These are phyloP conservation scores for Brenthis ino DNA, from an alignment of 2,888 invertebrate genomes.

Conservation along the genomic window DNA sequence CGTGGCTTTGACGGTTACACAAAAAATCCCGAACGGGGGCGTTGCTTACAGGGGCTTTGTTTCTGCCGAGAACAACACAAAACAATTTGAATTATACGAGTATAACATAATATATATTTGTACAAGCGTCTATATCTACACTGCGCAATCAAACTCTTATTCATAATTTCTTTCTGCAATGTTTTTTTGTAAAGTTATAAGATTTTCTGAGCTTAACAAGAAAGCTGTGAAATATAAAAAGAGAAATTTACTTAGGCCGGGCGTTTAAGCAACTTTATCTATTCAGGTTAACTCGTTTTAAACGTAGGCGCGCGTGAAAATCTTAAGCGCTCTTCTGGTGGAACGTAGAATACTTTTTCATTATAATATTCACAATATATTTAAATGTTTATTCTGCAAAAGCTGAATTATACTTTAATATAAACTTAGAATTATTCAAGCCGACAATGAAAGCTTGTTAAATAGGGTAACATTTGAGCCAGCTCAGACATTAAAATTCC, in stretches of 20 bases:
- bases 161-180: neutral
- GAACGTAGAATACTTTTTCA: conserved; percentile 19
- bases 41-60: conserved; percentile 12
- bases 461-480: too few species aligned
- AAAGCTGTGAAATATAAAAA: conserved; percentile 29
- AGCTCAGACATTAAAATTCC: conserved; percentile 59
- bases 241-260: conserved; percentile 24
- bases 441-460: too few species aligned
- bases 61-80: conserved; percentile 19
- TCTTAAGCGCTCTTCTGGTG: conserved; percentile 19
- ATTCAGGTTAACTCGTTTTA: conserved; percentile 34
- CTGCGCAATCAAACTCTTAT: conserved; percentile 1
- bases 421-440: neutral
- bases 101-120: neutral
- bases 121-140: neutral
- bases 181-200: conserved; percentile 19
- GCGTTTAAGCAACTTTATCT: conserved; percentile 30
- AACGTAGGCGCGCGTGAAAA: conserved; percentile 28
- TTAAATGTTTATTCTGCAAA: conserved; percentile 16
- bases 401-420: neutral
- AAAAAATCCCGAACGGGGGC: conserved; percentile 23
- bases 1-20: conserved; percentile 26
- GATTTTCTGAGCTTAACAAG: conserved; percentile 7
- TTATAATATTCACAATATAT: conserved; percentile 16
- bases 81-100: conserved; percentile 14